These are phyloP conservation scores for Rhodeus uyekii DNA, from an alignment of 2,797 vertebrate species.

Conservation along the genomic window DNA sequence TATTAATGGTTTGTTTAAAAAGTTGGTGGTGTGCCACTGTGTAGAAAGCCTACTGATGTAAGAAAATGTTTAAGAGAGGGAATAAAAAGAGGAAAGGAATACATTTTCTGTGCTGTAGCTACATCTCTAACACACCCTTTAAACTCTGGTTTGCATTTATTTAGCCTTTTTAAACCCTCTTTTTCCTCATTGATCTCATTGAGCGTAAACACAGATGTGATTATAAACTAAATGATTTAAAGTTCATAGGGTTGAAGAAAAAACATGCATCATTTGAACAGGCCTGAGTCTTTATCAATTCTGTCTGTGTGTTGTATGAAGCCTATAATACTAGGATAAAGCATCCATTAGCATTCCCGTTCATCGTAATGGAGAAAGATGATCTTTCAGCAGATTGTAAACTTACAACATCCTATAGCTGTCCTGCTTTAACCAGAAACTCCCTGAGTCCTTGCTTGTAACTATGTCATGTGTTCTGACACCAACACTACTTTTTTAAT, in stretches of 20 bases:
- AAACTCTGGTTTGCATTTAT: conserved; percentile 27
- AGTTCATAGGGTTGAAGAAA: background rate
- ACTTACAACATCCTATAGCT: background rate
- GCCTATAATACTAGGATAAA: background rate
- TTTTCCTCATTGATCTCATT: conserved; percentile 2
- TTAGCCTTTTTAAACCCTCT: background rate
- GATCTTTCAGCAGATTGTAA: conserved; percentile 7
- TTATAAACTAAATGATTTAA: background rate
- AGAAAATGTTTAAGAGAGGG: conserved; percentile 1
- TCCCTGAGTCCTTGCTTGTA: background rate
- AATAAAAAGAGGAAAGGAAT: conserved; percentile 14
- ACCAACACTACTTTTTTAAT: background rate
- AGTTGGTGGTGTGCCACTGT: background rate
- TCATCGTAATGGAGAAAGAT: background rate
- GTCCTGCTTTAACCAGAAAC: background rate
- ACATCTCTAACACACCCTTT: conserved; percentile 29
- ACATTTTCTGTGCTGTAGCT: background rate
- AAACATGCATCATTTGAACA: background rate
- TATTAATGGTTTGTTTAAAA: conserved; percentile 38
- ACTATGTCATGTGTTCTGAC: background rate
- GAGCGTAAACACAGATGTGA: background rate
- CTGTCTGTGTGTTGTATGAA: conserved; percentile 29
- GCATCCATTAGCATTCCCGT: background rate
- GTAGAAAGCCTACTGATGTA: conserved; percentile 15
- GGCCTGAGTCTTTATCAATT: background rate